Evolutionary conservation across 2,113 vertebrate species (phyloP).

Genomic region (Indicator maculatus): DNA sequence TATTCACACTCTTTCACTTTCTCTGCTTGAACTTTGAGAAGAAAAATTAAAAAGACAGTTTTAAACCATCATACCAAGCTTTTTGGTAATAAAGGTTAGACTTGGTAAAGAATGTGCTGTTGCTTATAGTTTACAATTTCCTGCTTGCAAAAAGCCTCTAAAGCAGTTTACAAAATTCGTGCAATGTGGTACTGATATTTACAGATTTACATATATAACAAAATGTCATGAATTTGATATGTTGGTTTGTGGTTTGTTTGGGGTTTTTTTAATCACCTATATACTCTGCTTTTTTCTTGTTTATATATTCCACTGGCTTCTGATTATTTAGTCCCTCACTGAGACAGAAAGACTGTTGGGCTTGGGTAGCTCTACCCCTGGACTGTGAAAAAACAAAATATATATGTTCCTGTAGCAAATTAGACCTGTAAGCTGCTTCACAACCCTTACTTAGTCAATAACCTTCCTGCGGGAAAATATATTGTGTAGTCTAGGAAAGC

Average conservation of each 20-base stretch:
- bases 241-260: neutral
- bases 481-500: rapidly evolving
- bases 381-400: neutral
- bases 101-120: rapidly evolving
- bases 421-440: neutral
- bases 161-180: neutral
- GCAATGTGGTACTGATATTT: neutral
- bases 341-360: neutral
- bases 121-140: neutral
- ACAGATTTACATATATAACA: neutral
- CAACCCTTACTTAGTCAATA: neutral
- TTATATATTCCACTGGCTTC: neutral
- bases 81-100: neutral
- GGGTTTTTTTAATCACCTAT: neutral
- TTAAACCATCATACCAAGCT: neutral
- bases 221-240: neutral
- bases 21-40: too few relatives aligned
- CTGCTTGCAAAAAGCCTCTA: neutral
- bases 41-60: too few relatives aligned
- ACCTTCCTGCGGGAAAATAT: neutral
- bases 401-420: neutral
- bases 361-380: neutral
- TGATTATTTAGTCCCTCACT: neutral
- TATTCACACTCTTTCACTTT: too few relatives aligned
- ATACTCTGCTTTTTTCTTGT: neutral